Evolutionary conservation across 2,113 vertebrate genomes (phyloP), one percentile per base, ranked within the genome.

Genomic region (Esox niger): DNA sequence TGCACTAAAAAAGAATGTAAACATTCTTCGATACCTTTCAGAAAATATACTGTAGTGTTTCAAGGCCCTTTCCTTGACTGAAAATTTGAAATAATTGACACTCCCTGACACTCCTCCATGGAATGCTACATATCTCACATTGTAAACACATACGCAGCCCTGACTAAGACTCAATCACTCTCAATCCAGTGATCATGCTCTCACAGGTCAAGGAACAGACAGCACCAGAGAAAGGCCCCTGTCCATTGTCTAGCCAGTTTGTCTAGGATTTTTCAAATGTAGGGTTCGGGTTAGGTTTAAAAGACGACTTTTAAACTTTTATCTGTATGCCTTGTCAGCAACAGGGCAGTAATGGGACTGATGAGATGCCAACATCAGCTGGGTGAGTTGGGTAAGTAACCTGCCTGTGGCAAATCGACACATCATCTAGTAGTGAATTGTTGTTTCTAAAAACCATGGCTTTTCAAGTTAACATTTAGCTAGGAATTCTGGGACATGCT

Each of bases 101-200:
- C 62, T 78, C 83, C 80, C 79, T 74, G 77, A 82, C 81, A 74
- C 47, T 43, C 1, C 68, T 63, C 57, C 71, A 69, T 73, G 80
- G 85, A 89, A 88, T 89, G 79, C 66, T 32, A 76, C 78, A 66
- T 73, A 85, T 82, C 66, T 78, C 38, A 33, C 80, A 84, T 72
- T 82, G 80, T 84, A 86, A 80, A 90, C 88, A 85, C 78, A n/a
- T n/a, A 79, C 64, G 77, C 76, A 70, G 75, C 71, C 76, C 70
- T 80, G 73, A 76, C 66, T 85, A 73, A 82, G 54, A n/a, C 63
- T 61, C 62, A 66, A 23, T 43, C 66, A 64, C 30, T 61, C 8
- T 61, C 32, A 61, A 35, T 23, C 30, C 59, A 61, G 5, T 38
- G 59, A 30, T 35, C 59, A 61, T 20, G 4, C 31, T 15, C 59